phyloP scores from a whole-genome alignment of 2,797 vertebrate genomes.

The Chromis chromis region DNA sequence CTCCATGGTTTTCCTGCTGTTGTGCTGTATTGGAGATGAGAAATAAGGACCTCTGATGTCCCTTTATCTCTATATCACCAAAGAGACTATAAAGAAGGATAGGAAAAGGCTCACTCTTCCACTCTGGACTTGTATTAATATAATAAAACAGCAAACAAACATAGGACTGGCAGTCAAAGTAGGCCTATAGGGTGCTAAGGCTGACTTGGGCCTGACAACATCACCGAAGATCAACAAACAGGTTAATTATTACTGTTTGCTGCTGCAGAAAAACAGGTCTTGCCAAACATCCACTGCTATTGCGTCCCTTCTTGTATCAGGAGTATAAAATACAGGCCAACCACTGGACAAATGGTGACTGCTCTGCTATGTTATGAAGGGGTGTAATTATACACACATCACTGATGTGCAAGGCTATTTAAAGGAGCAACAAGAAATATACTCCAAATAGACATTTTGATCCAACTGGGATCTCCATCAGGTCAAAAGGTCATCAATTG shows the following conservation, averaged over 20 bases:
- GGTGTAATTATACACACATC: neutral
- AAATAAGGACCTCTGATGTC: neutral
- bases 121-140: neutral
- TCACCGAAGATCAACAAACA: neutral
- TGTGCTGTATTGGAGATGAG: constrained; percentile 22
- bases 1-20: constrained; percentile 1
- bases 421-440: neutral
- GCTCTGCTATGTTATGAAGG: neutral
- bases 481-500: too few species aligned
- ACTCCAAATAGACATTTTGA: too few species aligned
- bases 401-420: too few species aligned
- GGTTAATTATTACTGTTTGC: neutral
- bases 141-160: constrained; percentile 10
- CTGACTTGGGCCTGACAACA: neutral
- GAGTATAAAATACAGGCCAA: neutral
- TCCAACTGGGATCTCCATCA: too few species aligned
- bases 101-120: neutral
- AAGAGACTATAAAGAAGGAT: neutral
- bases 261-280: neutral
- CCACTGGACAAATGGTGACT: neutral
- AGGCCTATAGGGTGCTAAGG: neutral
- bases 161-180: neutral
- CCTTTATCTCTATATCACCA: neutral
- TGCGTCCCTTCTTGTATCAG: neutral
- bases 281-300: neutral